phyloP scores from a whole-genome alignment of 2,888 invertebrate genomes.

The Aleiodes testaceus region DNA sequence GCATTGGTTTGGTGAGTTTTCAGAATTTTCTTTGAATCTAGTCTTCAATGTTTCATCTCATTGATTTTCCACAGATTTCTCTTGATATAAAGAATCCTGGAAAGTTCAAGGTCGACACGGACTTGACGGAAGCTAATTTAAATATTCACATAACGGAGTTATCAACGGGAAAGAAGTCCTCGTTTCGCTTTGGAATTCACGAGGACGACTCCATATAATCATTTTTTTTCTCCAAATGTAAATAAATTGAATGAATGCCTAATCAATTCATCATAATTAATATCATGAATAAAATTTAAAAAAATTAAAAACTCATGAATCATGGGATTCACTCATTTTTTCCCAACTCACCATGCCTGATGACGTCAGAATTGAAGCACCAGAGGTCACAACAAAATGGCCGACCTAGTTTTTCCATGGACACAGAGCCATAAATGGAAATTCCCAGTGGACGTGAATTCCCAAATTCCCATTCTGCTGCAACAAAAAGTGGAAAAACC shows the following conservation, averaged over 20 bases:
- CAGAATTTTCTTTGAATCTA: neutral
- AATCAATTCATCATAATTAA: neutral
- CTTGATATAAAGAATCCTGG: slow-evolving; percentile 49
- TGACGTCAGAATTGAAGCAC: slow-evolving; percentile 1
- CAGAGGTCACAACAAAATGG: slow-evolving; percentile 26
- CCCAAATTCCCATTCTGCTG: neutral
- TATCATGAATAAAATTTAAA: neutral
- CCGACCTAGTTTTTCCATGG: neutral
- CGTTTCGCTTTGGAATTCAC: slow-evolving; percentile 56
- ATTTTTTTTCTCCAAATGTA: slow-evolving; percentile 34
- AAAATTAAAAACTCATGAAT: neutral
- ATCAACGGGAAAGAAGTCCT: slow-evolving; percentile 53
- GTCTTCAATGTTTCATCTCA: too few species aligned
- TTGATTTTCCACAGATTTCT: slow-evolving; percentile 50
- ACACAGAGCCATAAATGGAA: neutral
- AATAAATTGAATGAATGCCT: slow-evolving; percentile 32
- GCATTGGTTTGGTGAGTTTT: slow-evolving; percentile 55
- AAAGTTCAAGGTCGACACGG: slow-evolving; percentile 55
- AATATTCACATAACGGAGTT: slow-evolving; percentile 54
- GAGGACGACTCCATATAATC: slow-evolving; percentile 52
- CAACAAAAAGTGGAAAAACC: neutral
- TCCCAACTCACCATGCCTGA: neutral
- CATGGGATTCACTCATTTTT: neutral
- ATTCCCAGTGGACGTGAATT: neutral
- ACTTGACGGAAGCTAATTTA: slow-evolving; percentile 54